Conservation (phyloP, 2,888 invertebrate genomes). For the Laothoe populi region DNA sequence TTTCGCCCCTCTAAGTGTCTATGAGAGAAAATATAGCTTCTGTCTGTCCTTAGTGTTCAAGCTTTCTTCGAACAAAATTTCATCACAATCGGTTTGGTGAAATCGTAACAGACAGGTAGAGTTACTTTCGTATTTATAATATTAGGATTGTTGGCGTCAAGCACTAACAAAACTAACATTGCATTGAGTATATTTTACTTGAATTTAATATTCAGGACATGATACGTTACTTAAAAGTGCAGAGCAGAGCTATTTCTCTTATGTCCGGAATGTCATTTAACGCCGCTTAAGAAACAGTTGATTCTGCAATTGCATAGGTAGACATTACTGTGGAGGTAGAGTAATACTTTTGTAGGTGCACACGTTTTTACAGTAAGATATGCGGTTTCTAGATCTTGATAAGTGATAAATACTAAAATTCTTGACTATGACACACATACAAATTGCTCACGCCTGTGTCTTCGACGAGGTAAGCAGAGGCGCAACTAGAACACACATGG, state of each 20-base stretch:
- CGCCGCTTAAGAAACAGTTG: slow-evolving; percentile 23
- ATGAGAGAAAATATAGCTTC: no score
- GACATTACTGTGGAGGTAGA: slow-evolving; percentile 17
- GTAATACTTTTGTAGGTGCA: slow-evolving; percentile 25
- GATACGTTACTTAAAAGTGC: neutral
- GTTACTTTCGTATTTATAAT: neutral
- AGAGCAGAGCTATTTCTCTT: neutral
- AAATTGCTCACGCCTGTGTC: no score
- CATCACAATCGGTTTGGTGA: no score
- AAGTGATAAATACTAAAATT: slow-evolving; percentile 7
- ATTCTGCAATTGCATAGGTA: slow-evolving; percentile 19
- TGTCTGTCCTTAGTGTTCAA: no score
- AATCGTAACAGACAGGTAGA: no score
- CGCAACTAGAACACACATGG: no score
- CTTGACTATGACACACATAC: neutral
- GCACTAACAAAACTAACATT: no score
- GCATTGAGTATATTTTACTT: neutral
- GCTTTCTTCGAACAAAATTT: no score
- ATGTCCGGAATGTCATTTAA: slow-evolving; percentile 24
- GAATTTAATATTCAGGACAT: neutral
- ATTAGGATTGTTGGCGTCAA: neutral
- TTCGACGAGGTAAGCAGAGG: no score
- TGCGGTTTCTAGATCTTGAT: slow-evolving; percentile 16
- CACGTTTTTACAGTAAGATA: slow-evolving; percentile 28
- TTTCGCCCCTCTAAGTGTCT: no score